Evolutionary conservation across 2,113 vertebrate species (phyloP).

Genomic region (Oostethus manadensis): DNA sequence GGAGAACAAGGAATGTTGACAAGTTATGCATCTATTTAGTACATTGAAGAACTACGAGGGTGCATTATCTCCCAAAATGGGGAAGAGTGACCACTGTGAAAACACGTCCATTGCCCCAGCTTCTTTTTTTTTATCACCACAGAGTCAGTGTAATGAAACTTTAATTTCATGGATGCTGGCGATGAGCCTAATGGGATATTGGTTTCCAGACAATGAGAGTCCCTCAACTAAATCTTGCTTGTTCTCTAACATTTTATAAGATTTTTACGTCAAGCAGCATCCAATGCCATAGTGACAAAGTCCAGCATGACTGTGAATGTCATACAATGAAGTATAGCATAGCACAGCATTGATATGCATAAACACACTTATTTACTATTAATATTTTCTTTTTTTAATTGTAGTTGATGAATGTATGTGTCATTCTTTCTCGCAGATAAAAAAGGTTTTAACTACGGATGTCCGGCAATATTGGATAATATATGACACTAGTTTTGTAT

Average conservation of each 20-base stretch:
- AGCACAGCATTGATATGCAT: not conserved
- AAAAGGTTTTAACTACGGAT: no score
- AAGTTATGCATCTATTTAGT: not conserved
- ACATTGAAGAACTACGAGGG: not conserved
- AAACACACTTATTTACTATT: not conserved
- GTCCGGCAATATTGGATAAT: no score
- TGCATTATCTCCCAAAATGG: not conserved
- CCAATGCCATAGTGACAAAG: no score
- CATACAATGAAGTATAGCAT: no score
- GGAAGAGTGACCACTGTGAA: constrained; percentile 24
- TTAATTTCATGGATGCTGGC: constrained; percentile 57
- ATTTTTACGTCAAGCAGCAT: no score
- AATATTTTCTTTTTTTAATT: constrained; percentile 10
- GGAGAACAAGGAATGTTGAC: not conserved
- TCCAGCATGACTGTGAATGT: no score
- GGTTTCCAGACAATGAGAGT: constrained; percentile 49
- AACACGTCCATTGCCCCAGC: constrained; percentile 32
- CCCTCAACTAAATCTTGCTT: constrained; percentile 26
- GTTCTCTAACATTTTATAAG: constrained; percentile 10
- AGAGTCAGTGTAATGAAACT: constrained; percentile 54
- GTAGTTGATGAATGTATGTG: constrained; percentile 8
- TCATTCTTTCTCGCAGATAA: constrained; percentile 8
- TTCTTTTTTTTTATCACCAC: constrained; percentile 35
- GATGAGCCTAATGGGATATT: constrained; percentile 45
- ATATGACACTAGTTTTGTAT: no score